Base-by-base conservation (phyloP, 2,113 vertebrate genomes). In the Ceyx melanurus region DNA sequence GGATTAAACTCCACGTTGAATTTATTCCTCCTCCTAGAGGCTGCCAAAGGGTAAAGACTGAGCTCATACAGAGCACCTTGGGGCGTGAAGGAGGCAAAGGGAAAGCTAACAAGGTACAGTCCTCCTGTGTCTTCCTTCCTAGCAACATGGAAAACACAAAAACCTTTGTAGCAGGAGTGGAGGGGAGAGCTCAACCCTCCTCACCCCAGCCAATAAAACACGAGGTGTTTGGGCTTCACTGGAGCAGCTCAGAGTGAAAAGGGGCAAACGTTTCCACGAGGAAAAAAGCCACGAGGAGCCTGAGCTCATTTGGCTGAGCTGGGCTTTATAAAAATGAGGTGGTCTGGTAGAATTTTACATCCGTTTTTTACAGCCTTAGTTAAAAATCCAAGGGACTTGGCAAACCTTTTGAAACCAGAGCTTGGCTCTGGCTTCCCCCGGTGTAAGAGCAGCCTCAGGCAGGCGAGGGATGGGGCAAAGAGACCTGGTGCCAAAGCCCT, bases 71-170 rank as follows among this genome's bases (percentile, higher is more conserved):
- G 66, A 82, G 58, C 29, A 72, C 25, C 35, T 26, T 15, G 58
- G 77, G 65, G 84, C 1, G 0, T 61, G 87, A 78, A 83, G 87
- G 81, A 68, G 77, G 67, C 50, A 33, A 31, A 73, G 56, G 45
- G 15, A 89, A 94, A 94, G 33, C 71, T 83, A 82, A 42, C 29
- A 87, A 51, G 13, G 58, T 14, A 10, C 16, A 26, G 53, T 79
- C 57, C 53, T 75, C 82, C 72, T 64, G 42, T 64, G 45, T 40
- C 66, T 90, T 91, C 57, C 81, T 57, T 93, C 94, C 91, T 71
- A 65, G 93, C 93, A 92, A 95, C 84, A 18, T 4, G 15, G 19
- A 43, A 61, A 93, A 91, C 77, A 94, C 86, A 91, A 92, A 93
- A 72, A 23, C 81, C 45, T 92, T 82, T 82, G 66, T 72, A 60